phyloP scores from a whole-genome alignment of 2,888 invertebrate genomes.

The Apodemia zela region DNA sequence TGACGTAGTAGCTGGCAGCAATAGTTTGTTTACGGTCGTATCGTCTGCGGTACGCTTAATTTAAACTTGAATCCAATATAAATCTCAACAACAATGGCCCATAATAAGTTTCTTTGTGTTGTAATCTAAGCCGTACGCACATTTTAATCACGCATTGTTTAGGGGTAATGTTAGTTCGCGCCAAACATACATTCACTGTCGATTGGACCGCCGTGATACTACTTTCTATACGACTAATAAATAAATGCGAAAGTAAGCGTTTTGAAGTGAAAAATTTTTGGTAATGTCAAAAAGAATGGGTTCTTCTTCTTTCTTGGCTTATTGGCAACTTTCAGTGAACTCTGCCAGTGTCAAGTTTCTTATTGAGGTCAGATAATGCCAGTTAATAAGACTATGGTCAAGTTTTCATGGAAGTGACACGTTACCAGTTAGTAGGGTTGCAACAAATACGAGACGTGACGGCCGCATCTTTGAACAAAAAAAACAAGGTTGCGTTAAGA shows the following conservation, averaged over 20 bases:
- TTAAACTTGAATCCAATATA: constrained; percentile 15
- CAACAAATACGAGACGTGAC: too few species aligned
- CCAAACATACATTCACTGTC: constrained; percentile 16
- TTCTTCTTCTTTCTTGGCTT: too few species aligned
- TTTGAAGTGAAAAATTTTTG: too few species aligned
- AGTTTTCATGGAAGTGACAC: too few species aligned
- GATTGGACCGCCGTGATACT: constrained; percentile 5
- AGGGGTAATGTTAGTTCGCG: constrained; percentile 14
- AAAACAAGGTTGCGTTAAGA: too few species aligned
- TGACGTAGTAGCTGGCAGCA: neutral
- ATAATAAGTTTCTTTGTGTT: constrained; percentile 58
- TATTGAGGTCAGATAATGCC: too few species aligned
- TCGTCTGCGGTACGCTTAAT: neutral
- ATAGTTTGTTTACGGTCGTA: neutral
- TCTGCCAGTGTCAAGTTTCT: too few species aligned
- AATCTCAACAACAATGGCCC: constrained; percentile 18
- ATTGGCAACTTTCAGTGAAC: too few species aligned
- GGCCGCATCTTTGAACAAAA: too few species aligned
- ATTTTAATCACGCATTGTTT: constrained; percentile 66
- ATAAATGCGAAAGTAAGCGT: neutral
- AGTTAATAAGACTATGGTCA: too few species aligned
- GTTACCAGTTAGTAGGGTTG: too few species aligned
- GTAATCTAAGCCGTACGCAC: constrained; percentile 50
- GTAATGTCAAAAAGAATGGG: too few species aligned
- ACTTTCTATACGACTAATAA: constrained; percentile 3